Conservation (phyloP, 1,140 invertebrate genomes). For the Stenopsyche tienmushanensis region DNA sequence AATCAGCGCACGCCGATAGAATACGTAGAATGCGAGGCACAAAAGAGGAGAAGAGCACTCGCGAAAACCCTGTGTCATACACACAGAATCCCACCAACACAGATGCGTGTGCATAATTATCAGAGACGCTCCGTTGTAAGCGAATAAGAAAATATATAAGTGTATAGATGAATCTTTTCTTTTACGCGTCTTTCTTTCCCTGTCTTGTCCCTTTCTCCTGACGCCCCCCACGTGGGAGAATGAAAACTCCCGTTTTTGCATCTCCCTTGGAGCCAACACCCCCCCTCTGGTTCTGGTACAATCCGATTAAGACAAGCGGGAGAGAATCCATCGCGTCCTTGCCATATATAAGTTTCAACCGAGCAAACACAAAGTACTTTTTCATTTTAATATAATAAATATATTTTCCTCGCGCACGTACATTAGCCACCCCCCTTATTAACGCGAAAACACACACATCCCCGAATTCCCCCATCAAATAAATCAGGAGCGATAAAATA, state of each 20-base stretch:
- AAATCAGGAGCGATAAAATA: too few relatives aligned
- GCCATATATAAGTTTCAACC: conserved; percentile 34
- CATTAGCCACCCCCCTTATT: too few relatives aligned
- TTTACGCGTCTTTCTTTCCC: conserved; percentile 42
- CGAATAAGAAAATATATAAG: conserved; percentile 38
- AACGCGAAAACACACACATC: too few relatives aligned
- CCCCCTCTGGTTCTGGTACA: conserved; percentile 35
- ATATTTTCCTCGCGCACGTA: too few relatives aligned
- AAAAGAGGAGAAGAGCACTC: neutral
- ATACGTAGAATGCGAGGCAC: too few relatives aligned
- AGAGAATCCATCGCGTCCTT: conserved; percentile 39
- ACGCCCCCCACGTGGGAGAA: neutral
- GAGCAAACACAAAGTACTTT: conserved; percentile 16
- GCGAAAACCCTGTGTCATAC: conserved; percentile 13
- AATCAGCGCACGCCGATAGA: too few relatives aligned
- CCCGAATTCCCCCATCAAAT: too few relatives aligned
- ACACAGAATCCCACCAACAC: conserved; percentile 30
- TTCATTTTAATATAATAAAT: neutral
- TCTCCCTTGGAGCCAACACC: neutral
- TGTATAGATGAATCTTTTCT: conserved; percentile 41
- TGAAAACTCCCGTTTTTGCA: neutral
- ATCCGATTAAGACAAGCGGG: conserved; percentile 43
- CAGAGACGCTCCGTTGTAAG: conserved; percentile 36
- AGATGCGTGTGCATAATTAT: conserved; percentile 39
- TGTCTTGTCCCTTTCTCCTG: conserved; percentile 5